Evolutionary conservation across 2,113 vertebrate genomes (phyloP).

Genomic region (Heptranchias perlo): DNA sequence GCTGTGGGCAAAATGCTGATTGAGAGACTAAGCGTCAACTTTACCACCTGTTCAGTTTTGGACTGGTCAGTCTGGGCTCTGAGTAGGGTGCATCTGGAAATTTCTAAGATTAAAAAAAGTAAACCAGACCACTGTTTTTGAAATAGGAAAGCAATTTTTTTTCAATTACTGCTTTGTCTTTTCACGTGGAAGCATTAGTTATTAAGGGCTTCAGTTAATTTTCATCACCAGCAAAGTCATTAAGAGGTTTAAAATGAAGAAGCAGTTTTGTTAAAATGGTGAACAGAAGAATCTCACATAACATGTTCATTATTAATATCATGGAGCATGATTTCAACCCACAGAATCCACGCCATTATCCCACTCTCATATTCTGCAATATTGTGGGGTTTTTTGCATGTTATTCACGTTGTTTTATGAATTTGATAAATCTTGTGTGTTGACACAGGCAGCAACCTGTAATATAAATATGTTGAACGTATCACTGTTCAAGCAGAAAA

Average conservation of each 20-base stretch:
- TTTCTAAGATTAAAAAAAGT: neutral
- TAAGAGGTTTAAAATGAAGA: neutral
- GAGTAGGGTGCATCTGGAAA: neutral
- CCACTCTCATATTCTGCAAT: neutral
- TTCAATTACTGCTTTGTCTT: neutral
- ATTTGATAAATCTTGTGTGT: neutral
- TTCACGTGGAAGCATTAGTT: neutral
- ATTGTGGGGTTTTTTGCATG: neutral
- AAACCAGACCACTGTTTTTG: neutral
- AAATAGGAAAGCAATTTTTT: neutral
- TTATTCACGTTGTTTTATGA: neutral
- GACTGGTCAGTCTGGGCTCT: neutral
- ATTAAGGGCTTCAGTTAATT: neutral
- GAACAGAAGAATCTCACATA: neutral
- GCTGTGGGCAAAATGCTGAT: slow-evolving; percentile 21
- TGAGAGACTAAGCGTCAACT: neutral
- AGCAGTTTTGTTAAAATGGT: neutral
- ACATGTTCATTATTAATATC: neutral
- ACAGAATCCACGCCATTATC: neutral
- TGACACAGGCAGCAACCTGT: neutral
- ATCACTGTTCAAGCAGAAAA: neutral
- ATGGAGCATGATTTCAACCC: neutral
- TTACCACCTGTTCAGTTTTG: neutral
- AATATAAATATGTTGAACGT: neutral
- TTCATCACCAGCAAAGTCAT: neutral